Base-by-base conservation (phyloP, 2,797 vertebrate genomes). In the Spinus pinus region DNA sequence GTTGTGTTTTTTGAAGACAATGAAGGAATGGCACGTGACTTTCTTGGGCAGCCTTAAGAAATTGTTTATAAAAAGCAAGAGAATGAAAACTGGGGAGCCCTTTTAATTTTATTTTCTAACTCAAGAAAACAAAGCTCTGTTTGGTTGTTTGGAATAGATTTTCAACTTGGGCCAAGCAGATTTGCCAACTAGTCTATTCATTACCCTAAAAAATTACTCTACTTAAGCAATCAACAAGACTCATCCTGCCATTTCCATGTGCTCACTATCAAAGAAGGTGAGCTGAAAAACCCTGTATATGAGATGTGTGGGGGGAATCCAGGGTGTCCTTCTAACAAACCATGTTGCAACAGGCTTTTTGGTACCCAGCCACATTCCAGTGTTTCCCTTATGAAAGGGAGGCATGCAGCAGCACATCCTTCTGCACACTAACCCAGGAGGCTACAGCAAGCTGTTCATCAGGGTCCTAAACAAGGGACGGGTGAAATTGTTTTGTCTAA, bases 331-430 rank as follows among this genome's bases (percentile, higher is more conserved):
- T 95, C 91, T 90, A 94, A 86, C 65, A 85, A 74, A 81, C 93
- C 46, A 1, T 92, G 94, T 96, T 95, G 81, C 42, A 46, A 95
- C 95, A 97, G 70, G 95, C 39, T 81, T 88, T 80, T 90, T 93
- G 94, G 88, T 96, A 65, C 90, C 77, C 15, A 3, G 93, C 94
- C 94, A 91, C 94, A 94, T 97, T 95, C 95, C 94, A 92, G 88
- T 27, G 50, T 90, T 97, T 96, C 94, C 95, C 89, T 97, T 97
- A 77, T 90, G 94, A 96, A 96, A 97, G 80, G 51, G 69, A 96
- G 88, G 75, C 96, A 72, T 83, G 93, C 90, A 83, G 72, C 75
- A 90, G 90, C 95, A 94, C 57, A 95, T 94, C 86, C 85, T 94
- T 83, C 47, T 20, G 64, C 82, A 89, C 74, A 46, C 47, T 37